These are phyloP conservation scores for Poeciliopsis presidionis DNA, from an alignment of 2,797 vertebrate genomes.

Conservation along the genomic window DNA sequence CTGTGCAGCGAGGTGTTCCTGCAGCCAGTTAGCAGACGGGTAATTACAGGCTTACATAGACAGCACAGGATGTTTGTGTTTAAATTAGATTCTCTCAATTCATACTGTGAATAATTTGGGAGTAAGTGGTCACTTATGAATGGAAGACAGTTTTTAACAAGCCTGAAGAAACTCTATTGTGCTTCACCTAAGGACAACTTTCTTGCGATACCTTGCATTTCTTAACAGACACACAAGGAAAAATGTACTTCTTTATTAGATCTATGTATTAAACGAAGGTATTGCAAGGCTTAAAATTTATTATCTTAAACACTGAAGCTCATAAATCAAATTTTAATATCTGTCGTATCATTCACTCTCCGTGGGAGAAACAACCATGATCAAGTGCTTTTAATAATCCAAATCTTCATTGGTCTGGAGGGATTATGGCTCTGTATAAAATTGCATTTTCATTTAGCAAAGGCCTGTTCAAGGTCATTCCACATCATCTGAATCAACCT, in stretches of 20 bases:
- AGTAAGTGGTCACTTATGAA: neutral
- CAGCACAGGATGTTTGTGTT: slow-evolving; percentile 11
- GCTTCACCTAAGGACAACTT: neutral
- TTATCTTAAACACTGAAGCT: neutral
- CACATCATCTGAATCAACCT: neutral
- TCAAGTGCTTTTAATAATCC: neutral
- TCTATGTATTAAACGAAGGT: neutral
- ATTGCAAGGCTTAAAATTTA: neutral
- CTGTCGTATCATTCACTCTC: neutral
- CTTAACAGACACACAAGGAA: neutral
- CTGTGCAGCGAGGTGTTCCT: slow-evolving; percentile 15
- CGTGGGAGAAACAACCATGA: neutral
- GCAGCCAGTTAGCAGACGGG: slow-evolving; percentile 22
- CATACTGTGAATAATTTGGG: slow-evolving; percentile 27
- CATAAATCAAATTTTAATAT: neutral
- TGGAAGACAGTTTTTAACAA: slow-evolving; percentile 11
- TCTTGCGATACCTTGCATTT: too few species aligned
- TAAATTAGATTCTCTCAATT: slow-evolving; percentile 17
- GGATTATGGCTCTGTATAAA: neutral
- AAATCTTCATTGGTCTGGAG: neutral
- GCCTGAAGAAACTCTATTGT: neutral
- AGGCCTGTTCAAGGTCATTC: neutral
- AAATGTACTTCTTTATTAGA: neutral
- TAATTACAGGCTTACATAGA: slow-evolving; percentile 13
- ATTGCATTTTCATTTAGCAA: neutral